Evolutionary conservation across 2,113 vertebrate species (phyloP).

Genomic region (Diphyllodes magnificus): DNA sequence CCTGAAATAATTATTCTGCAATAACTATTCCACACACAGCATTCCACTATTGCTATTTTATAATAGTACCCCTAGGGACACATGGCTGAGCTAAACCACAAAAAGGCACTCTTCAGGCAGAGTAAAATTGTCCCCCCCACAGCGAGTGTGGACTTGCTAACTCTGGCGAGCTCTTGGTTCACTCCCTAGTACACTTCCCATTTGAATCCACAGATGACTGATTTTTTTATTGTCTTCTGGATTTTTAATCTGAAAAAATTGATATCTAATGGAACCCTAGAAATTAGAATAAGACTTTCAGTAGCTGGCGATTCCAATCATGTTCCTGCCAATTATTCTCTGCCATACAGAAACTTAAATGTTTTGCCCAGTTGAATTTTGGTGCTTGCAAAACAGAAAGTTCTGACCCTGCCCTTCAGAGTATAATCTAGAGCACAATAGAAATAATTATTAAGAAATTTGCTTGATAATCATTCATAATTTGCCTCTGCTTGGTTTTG

Average conservation of each 20-base stretch:
- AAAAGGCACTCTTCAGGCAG: constrained; percentile 54
- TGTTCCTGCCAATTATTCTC: background rate
- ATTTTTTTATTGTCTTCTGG: background rate
- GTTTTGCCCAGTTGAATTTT: background rate
- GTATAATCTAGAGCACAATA: background rate
- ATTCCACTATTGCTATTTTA: constrained; percentile 59
- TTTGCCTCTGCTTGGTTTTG: background rate
- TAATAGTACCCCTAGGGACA: constrained; percentile 53
- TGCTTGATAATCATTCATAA: background rate
- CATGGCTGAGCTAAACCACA: constrained; percentile 58
- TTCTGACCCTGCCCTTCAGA: background rate
- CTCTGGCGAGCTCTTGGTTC: constrained; percentile 41
- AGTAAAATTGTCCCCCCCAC: constrained; percentile 50
- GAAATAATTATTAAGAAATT: background rate
- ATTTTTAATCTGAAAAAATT: constrained; percentile 1
- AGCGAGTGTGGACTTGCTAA: constrained; percentile 63
- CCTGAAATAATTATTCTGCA: constrained; percentile 52
- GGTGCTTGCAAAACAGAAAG: background rate
- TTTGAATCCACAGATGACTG: constrained; percentile 13
- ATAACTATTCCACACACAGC: constrained; percentile 48
- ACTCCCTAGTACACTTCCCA: constrained; percentile 22
- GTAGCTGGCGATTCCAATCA: background rate
- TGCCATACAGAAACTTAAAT: background rate
- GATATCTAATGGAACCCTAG: background rate
- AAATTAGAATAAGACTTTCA: background rate